phyloP scores from a whole-genome alignment of 2,888 invertebrate genomes.

The Yponomeuta plumbellus region DNA sequence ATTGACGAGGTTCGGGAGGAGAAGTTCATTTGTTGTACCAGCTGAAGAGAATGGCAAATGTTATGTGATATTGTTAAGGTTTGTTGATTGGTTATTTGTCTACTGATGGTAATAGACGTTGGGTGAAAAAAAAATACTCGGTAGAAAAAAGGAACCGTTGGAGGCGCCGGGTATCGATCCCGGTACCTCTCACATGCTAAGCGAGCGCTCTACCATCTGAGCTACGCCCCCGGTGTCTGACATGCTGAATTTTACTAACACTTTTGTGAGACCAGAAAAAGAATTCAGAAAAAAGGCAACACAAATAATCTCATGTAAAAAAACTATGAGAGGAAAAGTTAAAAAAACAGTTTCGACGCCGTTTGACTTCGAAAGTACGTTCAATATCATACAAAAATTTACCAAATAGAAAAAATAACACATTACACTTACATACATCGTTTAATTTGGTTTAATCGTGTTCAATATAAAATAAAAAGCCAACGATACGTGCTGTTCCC shows the following conservation, averaged over 20 bases:
- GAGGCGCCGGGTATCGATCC: slow-evolving; percentile 76
- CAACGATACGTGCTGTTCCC: slow-evolving; percentile 32
- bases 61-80: not conserved
- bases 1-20: slow-evolving; percentile 93
- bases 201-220: slow-evolving; percentile 77
- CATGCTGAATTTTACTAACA: not conserved
- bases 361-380: not conserved
- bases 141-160: slow-evolving; percentile 32
- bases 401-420: too few relatives aligned
- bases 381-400: too few relatives aligned
- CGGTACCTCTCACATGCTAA: slow-evolving; percentile 76
- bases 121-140: not conserved
- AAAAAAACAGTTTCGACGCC: not conserved
- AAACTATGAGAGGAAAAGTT: not conserved
- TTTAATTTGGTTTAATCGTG: too few relatives aligned
- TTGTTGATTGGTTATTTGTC: not conserved
- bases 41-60: slow-evolving; percentile 58
- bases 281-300: not conserved
- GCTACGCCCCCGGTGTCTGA: slow-evolving; percentile 58
- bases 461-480: too few relatives aligned
- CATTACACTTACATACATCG: too few relatives aligned
- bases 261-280: not conserved
- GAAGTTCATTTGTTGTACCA: slow-evolving; percentile 90
- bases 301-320: not conserved
- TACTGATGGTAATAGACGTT: not conserved